phyloP scores from a whole-genome alignment of 1,140 invertebrate genomes.

The Ips typographus region DNA sequence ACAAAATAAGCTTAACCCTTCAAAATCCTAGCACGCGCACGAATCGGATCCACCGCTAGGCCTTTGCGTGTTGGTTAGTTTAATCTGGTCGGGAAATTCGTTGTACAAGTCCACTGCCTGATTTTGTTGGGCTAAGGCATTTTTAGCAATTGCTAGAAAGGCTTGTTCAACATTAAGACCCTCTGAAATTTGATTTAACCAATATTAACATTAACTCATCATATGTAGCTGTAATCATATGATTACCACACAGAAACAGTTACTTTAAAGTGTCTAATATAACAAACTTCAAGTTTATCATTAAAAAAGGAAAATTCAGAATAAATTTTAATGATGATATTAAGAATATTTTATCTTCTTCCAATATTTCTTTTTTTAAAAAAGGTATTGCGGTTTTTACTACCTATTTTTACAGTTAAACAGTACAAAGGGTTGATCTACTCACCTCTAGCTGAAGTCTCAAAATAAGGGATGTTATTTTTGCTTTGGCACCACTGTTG shows the following conservation, averaged over 20 bases:
- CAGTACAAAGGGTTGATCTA: background rate
- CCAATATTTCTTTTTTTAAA: too few species aligned
- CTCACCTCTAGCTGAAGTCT: slow-evolving; percentile 88
- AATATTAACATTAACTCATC: too few species aligned
- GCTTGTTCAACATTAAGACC: slow-evolving; percentile 97
- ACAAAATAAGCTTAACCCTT: too few species aligned
- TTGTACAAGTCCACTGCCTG: slow-evolving; percentile 89
- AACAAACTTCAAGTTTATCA: too few species aligned
- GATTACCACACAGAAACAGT: too few species aligned
- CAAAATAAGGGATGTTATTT: slow-evolving; percentile 98
- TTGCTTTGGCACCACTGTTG: slow-evolving; percentile 99
- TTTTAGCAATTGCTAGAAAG: slow-evolving; percentile 96
- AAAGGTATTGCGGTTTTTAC: too few species aligned
- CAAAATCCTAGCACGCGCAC: slow-evolving; percentile 68
- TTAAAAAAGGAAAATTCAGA: too few species aligned
- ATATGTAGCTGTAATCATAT: too few species aligned
- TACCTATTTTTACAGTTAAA: background rate
- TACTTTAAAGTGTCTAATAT: too few species aligned
- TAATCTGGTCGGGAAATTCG: slow-evolving; percentile 97
- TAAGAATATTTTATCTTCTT: too few species aligned
- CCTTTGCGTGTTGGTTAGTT: slow-evolving; percentile 66
- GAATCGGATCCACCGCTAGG: slow-evolving; percentile 70
- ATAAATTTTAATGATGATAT: too few species aligned
- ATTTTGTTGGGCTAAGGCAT: slow-evolving; percentile 90
- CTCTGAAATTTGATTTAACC: slow-evolving; percentile 56